Evolutionary conservation across 2,113 vertebrate species (phyloP).

Genomic region (Neolamprologus hecqui): DNA sequence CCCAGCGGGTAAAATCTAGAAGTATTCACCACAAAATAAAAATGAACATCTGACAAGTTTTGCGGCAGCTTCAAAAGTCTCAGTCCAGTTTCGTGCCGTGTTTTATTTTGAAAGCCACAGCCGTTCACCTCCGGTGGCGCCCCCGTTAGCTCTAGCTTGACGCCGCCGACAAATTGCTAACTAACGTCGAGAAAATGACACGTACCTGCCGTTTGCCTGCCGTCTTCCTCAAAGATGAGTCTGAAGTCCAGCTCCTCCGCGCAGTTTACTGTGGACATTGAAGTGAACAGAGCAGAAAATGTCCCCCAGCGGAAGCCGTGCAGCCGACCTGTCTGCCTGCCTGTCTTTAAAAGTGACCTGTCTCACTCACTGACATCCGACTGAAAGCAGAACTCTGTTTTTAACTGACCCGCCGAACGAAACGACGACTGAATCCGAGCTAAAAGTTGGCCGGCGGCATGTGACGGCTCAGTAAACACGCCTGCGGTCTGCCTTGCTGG

Average conservation of each 20-base stretch:
- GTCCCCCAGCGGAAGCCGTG: background rate
- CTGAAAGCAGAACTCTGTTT: conserved; percentile 17
- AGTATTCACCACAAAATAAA: background rate
- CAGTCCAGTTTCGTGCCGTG: too few species aligned
- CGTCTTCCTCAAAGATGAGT: conserved; percentile 86
- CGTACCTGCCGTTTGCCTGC: conserved; percentile 73
- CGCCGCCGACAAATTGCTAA: background rate
- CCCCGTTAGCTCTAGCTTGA: background rate
- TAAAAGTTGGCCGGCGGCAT: background rate
- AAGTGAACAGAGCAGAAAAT: conserved; percentile 28
- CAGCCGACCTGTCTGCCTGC: conserved; percentile 34
- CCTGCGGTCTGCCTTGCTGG: accelerated
- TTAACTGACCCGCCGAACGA: background rate
- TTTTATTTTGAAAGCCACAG: background rate
- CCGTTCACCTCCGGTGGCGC: background rate
- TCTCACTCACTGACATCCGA: conserved; percentile 35
- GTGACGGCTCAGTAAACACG: background rate
- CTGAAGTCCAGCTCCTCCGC: conserved; percentile 90
- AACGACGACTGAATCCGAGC: background rate
- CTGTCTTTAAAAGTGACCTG: conserved; percentile 2
- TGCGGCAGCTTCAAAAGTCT: background rate
- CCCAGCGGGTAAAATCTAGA: background rate
- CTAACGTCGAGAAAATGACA: background rate
- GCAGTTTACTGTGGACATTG: conserved; percentile 83
- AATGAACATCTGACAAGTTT: background rate